Base-by-base conservation (phyloP, 2,113 vertebrate species). In the Myiozetetes cayanensis region DNA sequence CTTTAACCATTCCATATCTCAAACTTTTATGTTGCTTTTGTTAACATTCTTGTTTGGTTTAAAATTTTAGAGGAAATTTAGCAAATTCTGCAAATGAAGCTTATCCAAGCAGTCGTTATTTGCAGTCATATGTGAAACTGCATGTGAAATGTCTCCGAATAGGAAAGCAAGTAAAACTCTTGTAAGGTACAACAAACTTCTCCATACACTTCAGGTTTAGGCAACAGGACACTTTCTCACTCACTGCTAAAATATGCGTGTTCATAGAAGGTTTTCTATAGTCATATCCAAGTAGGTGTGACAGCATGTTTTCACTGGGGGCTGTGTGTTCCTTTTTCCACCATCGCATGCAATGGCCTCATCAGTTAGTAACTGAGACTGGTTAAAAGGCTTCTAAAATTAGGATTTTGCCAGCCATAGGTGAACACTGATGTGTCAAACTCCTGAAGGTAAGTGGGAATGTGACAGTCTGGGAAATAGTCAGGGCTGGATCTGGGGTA, bases 301-400 rank as follows among this genome's bases (percentile, higher is more conserved):
- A 47, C 65, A 58, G 56, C 21, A 11, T 0, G 8, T 53, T 65
- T 75, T 68, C 77, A 35, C 0, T 7, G 25, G 17, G 75, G 65
- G 28, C 35, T 68, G 37, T 28, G 65, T 19, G 46, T 31, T 85
- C 39, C 56, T 72, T 63, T 50, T 72, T 25, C 46, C 58, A 76
- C 14, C 52, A n/a, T 28, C 8, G 2, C 15, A 55, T 21, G 22
- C 70, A 67, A 28, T 6, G 24, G 30, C 89, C 65, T 41, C 52
- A 21, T 9, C 35, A 28, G 24, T 53, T 61, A 41, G n/a, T 56
- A 59, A 27, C 35, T 5, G 19, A 65, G 53, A 47, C 5, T 0
- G 0, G 7, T 24, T 70, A 65, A 73, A 77, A 56, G 0, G 0
- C 35, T 41, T 50, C 33, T 70, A 63, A 44, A 89, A 81, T 28